Evolutionary conservation across 2,113 vertebrate species (phyloP).

Genomic region (Acinonyx jubatus): DNA sequence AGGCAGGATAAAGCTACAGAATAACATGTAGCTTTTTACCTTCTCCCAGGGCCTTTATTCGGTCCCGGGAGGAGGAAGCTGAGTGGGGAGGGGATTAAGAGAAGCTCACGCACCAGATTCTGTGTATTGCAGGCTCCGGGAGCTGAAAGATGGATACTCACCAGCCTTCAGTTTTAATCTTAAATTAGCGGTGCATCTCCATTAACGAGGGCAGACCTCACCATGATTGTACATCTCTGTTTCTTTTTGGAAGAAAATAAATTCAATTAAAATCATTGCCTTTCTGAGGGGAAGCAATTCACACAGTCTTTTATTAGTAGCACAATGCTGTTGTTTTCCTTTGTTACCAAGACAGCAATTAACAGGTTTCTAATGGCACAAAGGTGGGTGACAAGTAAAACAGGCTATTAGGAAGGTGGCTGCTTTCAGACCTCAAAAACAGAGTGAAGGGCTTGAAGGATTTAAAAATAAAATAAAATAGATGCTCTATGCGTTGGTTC

Average conservation of each 20-base stretch:
- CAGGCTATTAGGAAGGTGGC: slow-evolving; percentile 73
- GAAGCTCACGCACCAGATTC: not conserved
- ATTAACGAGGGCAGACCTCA: slow-evolving; percentile 70
- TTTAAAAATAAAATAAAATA: slow-evolving; percentile 21
- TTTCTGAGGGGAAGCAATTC: slow-evolving; percentile 72
- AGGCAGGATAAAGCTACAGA: slow-evolving; percentile 41
- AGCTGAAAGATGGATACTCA: slow-evolving; percentile 44
- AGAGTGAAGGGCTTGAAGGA: not conserved
- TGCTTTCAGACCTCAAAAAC: slow-evolving; percentile 52
- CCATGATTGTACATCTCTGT: slow-evolving; percentile 70
- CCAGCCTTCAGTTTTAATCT: slow-evolving; percentile 50
- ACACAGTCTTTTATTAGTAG: slow-evolving; percentile 61
- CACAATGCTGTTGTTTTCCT: slow-evolving; percentile 79
- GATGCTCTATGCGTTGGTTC: not conserved
- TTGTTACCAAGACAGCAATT: slow-evolving; percentile 85
- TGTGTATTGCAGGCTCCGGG: not conserved
- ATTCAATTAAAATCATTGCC: slow-evolving; percentile 80
- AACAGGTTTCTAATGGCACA: slow-evolving; percentile 82
- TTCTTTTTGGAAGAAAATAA: slow-evolving; percentile 74
- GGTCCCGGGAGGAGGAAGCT: slow-evolving; percentile 16
- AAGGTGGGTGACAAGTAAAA: slow-evolving; percentile 78
- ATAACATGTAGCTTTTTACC: slow-evolving; percentile 63
- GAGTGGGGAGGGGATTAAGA: not conserved
- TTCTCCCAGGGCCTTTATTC: slow-evolving; percentile 23
- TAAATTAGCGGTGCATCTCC: slow-evolving; percentile 46